Conservation (phyloP, 2,888 invertebrate genomes). For the Tribolium freemani region DNA sequence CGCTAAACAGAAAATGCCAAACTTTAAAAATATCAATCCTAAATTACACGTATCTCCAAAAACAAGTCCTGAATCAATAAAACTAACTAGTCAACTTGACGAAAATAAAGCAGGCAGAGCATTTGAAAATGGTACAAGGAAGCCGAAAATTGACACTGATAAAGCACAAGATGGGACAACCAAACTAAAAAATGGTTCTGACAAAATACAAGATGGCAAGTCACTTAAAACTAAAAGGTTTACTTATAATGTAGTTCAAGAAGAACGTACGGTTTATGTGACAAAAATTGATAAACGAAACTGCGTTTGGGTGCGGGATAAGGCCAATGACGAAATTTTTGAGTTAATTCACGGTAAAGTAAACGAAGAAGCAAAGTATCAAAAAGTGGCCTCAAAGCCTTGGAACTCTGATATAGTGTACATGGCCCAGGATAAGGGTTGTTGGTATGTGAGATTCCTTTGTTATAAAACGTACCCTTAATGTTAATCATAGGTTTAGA, state of each 20-base stretch:
- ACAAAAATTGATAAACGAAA: constrained; percentile 24
- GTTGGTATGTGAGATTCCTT: constrained; percentile 1
- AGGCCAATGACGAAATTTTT: background rate
- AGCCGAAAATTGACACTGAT: background rate
- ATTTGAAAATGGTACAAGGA: background rate
- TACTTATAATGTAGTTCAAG: background rate
- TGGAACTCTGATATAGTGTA: constrained; percentile 16
- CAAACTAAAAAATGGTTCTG: background rate
- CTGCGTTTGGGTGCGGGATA: constrained; percentile 27
- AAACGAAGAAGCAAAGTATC: constrained; percentile 8
- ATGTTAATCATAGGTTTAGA: constrained; percentile 20
- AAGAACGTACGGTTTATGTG: constrained; percentile 1
- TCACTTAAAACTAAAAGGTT: background rate
- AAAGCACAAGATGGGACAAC: background rate
- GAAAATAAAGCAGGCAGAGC: background rate
- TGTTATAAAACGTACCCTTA: background rate
- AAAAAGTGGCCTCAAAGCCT: constrained; percentile 5
- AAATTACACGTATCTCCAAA: background rate
- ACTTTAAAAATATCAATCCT: background rate
- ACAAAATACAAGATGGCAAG: background rate
- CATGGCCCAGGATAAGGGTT: constrained; percentile 16
- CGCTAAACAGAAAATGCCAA: background rate
- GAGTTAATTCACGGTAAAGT: background rate
- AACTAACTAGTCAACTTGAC: background rate
- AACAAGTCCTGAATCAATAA: background rate